phyloP scores from a whole-genome alignment of 2,888 invertebrate genomes.

The Ectemnius cavifrons region DNA sequence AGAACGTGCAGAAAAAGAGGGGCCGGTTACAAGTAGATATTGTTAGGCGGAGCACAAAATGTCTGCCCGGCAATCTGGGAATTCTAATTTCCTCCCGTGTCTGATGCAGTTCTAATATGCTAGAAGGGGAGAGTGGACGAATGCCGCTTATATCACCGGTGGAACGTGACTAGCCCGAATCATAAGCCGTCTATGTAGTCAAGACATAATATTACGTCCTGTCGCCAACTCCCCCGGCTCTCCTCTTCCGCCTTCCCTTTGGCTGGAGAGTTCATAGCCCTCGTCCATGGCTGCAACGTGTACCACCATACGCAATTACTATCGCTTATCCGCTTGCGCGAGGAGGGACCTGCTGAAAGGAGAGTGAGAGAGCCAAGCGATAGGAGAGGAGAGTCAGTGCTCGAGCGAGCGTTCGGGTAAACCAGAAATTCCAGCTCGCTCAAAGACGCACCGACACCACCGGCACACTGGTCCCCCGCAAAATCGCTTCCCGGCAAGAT shows the following conservation, averaged over 20 bases:
- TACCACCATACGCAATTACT: neutral
- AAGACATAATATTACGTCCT: constrained; percentile 41
- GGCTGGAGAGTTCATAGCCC: constrained; percentile 12
- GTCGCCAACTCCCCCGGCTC: constrained; percentile 28
- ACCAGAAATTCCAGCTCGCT: constrained; percentile 1
- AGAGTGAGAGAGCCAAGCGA: no score
- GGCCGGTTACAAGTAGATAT: no score
- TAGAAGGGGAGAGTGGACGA: neutral
- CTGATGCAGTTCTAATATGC: constrained; percentile 8
- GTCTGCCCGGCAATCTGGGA: neutral
- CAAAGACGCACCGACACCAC: constrained; percentile 10
- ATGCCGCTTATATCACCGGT: constrained; percentile 26
- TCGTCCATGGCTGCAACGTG: constrained; percentile 3
- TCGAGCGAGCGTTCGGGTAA: neutral
- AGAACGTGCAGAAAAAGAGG: neutral
- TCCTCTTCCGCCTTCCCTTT: constrained; percentile 17
- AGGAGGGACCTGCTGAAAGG: neutral
- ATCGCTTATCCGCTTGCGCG: constrained; percentile 7
- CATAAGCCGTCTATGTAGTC: constrained; percentile 45
- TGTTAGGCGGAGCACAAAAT: neutral
- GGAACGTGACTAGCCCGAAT: constrained; percentile 39
- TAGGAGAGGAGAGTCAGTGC: no score
- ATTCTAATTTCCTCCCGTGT: constrained; percentile 3
- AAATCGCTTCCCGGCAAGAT: no score
- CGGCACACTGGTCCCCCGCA: neutral